Evolutionary conservation across 2,888 invertebrate species (phyloP).

Genomic region (Rhagonycha fulva): DNA sequence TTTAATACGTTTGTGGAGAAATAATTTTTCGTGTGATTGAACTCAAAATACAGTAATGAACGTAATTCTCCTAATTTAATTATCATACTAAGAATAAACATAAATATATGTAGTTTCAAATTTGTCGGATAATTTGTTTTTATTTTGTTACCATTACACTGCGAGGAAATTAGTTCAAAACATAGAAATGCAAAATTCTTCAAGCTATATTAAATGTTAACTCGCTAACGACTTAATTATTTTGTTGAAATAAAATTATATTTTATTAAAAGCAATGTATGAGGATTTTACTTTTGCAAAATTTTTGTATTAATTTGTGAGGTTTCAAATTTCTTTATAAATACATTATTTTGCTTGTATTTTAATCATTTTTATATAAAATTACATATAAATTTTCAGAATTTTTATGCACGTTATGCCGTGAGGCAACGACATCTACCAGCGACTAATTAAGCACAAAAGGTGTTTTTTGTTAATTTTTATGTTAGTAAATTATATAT

Average conservation of each 20-base stretch:
- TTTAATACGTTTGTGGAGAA: too few species aligned
- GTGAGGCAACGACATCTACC: too few species aligned
- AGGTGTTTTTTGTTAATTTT: too few species aligned
- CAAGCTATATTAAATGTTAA: neutral
- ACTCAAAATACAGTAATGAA: neutral
- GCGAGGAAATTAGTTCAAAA: neutral
- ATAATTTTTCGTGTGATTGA: neutral
- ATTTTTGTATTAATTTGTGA: neutral
- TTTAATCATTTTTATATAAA: neutral
- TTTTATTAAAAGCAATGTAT: neutral
- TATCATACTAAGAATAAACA: neutral
- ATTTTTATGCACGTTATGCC: too few species aligned
- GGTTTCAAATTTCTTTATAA: neutral
- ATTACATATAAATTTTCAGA: neutral
- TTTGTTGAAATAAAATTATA: neutral
- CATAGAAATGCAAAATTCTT: neutral
- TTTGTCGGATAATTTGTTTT: conserved; percentile 1
- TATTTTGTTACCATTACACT: neutral
- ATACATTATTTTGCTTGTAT: neutral
- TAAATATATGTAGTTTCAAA: neutral
- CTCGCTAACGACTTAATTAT: neutral
- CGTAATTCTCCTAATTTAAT: neutral
- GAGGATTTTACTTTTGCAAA: neutral
- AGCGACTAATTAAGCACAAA: too few species aligned
- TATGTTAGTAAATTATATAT: too few species aligned